A percentile compares a stretch with the other conserved stretches of the same genome.
Conservation (phyloP, 2,888 invertebrate species). For the Cataglyphis altisquamis region DNA sequence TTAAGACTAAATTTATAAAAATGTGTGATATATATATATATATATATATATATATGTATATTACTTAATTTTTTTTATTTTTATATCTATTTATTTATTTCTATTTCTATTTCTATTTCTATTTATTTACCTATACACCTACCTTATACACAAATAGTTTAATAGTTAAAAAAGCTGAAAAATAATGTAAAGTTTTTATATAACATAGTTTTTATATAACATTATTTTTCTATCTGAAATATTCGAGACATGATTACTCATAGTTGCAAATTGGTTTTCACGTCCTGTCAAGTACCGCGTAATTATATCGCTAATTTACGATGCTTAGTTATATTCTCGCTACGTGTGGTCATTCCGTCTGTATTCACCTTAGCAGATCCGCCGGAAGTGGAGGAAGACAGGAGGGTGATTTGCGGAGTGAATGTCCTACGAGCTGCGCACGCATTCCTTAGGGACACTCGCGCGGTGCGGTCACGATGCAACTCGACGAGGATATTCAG, state of each 20-base stretch:
- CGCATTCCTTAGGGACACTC: conserved; percentile 73
- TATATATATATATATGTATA: too few relatives aligned
- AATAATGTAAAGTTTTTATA: neutral
- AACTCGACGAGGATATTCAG: conserved; percentile 82
- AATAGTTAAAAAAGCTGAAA: neutral
- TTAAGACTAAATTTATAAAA: neutral
- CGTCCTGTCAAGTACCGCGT: neutral
- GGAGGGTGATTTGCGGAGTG: conserved; percentile 60
- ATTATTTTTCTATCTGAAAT: too few relatives aligned
- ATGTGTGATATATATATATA: too few relatives aligned
- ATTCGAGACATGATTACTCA: neutral
- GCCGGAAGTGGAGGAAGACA: conserved; percentile 71
- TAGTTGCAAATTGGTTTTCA: conserved; percentile 11
- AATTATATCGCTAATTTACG: neutral
- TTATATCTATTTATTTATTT: too few relatives aligned
- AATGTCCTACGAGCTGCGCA: conserved; percentile 77
- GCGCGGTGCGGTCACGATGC: conserved; percentile 68
- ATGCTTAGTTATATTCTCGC: conserved; percentile 1
- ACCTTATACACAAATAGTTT: neutral
- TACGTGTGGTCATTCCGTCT: neutral
- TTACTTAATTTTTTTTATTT: too few relatives aligned
- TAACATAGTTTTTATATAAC: neutral
- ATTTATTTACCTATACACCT: neutral
- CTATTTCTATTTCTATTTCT: neutral
- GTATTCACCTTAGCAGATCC: conserved; percentile 41